phyloP scores from a whole-genome alignment of 2,113 vertebrate genomes.

The Benthochromis sp. region DNA sequence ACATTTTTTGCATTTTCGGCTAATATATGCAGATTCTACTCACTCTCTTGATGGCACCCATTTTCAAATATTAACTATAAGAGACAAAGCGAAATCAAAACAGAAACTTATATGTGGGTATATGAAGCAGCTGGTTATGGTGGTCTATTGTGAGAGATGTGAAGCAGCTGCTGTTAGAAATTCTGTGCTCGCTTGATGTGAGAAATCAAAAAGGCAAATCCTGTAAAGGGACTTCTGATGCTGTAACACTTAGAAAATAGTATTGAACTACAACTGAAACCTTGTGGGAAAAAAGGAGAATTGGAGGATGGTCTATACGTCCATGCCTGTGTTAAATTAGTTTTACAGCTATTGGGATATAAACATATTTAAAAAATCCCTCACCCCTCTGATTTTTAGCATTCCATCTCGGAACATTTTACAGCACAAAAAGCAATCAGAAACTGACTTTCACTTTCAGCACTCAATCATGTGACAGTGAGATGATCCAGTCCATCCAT shows the following conservation, averaged over 20 bases:
- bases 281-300: neutral
- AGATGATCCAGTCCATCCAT: neutral
- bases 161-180: neutral
- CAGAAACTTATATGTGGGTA: neutral
- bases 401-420: neutral
- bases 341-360: neutral
- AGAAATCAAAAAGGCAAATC: neutral
- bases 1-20: neutral
- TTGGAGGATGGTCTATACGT: neutral
- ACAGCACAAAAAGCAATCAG: neutral
- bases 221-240: neutral
- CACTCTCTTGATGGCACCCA: neutral
- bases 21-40: neutral
- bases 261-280: neutral
- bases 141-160: neutral
- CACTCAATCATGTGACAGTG: neutral
- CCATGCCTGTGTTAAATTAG: neutral
- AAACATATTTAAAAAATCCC: neutral
- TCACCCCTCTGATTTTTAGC: neutral
- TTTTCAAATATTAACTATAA: neutral
- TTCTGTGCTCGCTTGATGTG: neutral
- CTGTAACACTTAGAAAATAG: neutral
- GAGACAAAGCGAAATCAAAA: neutral
- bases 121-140: neutral
- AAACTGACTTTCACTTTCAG: neutral